A percentile compares a stretch with the other conserved stretches of the same genome.
These are phyloP conservation scores for Cosmia pyralina DNA, from an alignment of 2,888 invertebrate genomes.

Conservation along the genomic window DNA sequence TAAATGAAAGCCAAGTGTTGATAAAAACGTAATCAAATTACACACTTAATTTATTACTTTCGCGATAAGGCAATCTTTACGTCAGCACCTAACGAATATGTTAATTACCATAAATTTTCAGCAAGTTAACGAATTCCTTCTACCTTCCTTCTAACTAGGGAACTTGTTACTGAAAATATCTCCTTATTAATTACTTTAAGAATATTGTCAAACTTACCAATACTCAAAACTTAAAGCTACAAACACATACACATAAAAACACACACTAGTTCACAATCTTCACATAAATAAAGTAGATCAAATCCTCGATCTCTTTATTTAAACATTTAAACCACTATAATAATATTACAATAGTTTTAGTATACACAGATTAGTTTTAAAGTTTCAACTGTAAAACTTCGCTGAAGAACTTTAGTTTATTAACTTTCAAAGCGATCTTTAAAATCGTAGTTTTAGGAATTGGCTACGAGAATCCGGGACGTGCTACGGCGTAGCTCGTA, in stretches of 20 bases:
- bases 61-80: constrained; percentile 34
- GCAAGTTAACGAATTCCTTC: constrained; percentile 20
- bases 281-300: constrained; percentile 52
- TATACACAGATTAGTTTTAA: constrained; percentile 57
- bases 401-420: constrained; percentile 21
- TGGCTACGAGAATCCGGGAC: constrained; percentile 46
- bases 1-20: constrained; percentile 21
- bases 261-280: constrained; percentile 61
- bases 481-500: constrained; percentile 77
- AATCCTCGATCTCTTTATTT: constrained; percentile 65
- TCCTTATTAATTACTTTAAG: constrained; percentile 11
- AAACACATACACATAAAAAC: constrained; percentile 48
- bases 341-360: constrained; percentile 41
- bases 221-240: constrained; percentile 37
- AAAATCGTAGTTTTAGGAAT: constrained; percentile 9
- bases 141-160: neutral
- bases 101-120: constrained; percentile 39
- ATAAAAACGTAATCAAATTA: constrained; percentile 50
- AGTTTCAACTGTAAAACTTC: constrained; percentile 26
- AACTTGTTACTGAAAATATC: constrained; percentile 22
- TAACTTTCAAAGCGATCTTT: neutral
- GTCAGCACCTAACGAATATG: constrained; percentile 25
- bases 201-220: constrained; percentile 64
- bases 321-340: constrained; percentile 64
- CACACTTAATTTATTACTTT: constrained; percentile 44